Evolutionary conservation across 2,888 invertebrate genomes (phyloP), one percentile per base, ranked within the genome.

Genomic region (Amblyjoppa proteus): DNA sequence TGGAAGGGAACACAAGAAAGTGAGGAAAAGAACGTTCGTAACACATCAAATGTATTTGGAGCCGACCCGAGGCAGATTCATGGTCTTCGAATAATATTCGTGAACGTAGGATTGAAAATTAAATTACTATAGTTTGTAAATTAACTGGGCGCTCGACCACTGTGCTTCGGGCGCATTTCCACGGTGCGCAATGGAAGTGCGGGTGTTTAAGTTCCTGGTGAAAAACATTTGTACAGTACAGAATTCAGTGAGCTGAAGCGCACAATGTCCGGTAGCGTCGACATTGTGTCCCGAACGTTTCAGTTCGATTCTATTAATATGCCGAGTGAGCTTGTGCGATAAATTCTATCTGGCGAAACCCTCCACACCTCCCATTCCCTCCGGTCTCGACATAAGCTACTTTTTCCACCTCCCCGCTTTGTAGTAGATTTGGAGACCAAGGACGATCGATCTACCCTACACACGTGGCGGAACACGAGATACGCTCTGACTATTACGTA

Each of bases 391-490:
- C 9, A 74, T 58, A 25, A n/a, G 41, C 56, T 38, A 53, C 38
- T n/a, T 66, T 56, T 25, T 45, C 49, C 70, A 61, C 34, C 53
- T 69, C 64, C 28, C 71, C n/a, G 16, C 9, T 34, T 53, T 64
- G 69, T 68, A 79, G 81, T 83, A 89, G 88, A 90, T 89, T 90
- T 89, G 89, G 87, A 88, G 86, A 86, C 81, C 91, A 91, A 92
- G 91, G 89, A 89, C 92, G 88, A 91, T 92, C 91, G 91, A 92
- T 92, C 89, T 87, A 84, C 81, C 85, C 85, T 88, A 73, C 88
- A 88, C 88, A 88, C 88, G 88, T 88, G 89, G 78, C 80, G 73
- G 70, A 53, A 76, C 34, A 79, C 84, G 83, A 38, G 71, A 53
- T 66, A 69, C 69, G 70, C 64, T 73, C 61, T 61, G 56, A 71